Conservation (phyloP, 2,797 vertebrate genomes). For the Spondyliosoma cantharus region DNA sequence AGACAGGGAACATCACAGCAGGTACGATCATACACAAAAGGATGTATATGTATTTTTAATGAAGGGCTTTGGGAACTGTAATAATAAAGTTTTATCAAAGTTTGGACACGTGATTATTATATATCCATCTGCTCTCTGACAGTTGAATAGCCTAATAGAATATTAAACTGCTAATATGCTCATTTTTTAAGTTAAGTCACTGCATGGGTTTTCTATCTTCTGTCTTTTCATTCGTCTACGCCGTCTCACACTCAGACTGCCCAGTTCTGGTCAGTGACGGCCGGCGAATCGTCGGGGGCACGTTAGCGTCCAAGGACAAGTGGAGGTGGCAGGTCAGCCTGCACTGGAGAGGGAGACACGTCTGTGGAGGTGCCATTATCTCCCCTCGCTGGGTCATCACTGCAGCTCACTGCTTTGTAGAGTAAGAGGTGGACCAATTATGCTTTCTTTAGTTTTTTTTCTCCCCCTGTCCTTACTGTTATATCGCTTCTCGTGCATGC, state of each 20-base stretch:
- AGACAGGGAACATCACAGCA: conserved; percentile 65
- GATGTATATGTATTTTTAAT: neutral
- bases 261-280: conserved; percentile 16
- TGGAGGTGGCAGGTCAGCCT: conserved; percentile 86
- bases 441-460: too few species aligned
- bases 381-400: conserved; percentile 84
- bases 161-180: conserved; percentile 3
- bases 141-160: fast-evolving
- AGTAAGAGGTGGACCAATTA: conserved; percentile 74
- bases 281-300: conserved; percentile 81
- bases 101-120: conserved; percentile 6
- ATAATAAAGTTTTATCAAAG: conserved; percentile 8
- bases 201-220: neutral
- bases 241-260: conserved; percentile 68
- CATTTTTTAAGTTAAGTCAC: neutral
- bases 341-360: conserved; percentile 82
- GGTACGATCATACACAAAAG: conserved; percentile 55
- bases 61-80: neutral
- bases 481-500: too few species aligned
- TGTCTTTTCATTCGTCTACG: neutral
- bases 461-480: too few species aligned
- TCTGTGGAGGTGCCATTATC: conserved; percentile 83
- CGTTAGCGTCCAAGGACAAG: conserved; percentile 55
- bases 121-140: conserved; percentile 11
- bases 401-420: conserved; percentile 86